These are phyloP conservation scores for Suricata suricatta DNA, from an alignment of 2,113 vertebrate genomes.

Conservation along the genomic window DNA sequence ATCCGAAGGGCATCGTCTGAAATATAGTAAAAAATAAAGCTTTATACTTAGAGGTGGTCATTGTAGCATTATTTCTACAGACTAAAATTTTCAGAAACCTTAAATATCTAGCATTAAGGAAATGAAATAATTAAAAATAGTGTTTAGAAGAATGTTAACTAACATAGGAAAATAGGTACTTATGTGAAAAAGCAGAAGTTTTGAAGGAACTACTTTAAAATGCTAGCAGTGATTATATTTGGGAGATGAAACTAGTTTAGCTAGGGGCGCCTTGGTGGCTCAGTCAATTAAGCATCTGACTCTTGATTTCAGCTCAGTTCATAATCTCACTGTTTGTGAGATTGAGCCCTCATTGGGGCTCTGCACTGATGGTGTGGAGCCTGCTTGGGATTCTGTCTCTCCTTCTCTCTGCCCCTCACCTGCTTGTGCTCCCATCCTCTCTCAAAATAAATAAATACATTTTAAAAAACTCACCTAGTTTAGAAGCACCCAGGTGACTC, in stretches of 20 bases:
- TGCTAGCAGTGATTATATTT: neutral
- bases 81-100: neutral
- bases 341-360: too few species aligned
- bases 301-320: too few species aligned
- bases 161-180: conserved; percentile 14
- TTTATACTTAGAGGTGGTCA: neutral
- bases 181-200: conserved; percentile 5
- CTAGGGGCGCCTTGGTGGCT: too few species aligned
- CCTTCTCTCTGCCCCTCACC: too few species aligned
- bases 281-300: too few species aligned
- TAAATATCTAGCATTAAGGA: neutral
- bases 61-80: neutral
- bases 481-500: too few species aligned
- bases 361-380: too few species aligned
- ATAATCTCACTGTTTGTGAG: too few species aligned
- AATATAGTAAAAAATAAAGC: neutral
- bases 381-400: too few species aligned
- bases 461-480: too few species aligned
- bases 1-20: neutral
- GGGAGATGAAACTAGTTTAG: neutral
- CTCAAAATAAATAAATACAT: too few species aligned
- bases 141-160: conserved; percentile 4
- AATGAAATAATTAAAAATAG: neutral
- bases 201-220: neutral
- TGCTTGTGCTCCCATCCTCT: too few species aligned